These are phyloP conservation scores for Elaphurus davidianus DNA, from an alignment of 2,113 vertebrate species.

Conservation along the genomic window DNA sequence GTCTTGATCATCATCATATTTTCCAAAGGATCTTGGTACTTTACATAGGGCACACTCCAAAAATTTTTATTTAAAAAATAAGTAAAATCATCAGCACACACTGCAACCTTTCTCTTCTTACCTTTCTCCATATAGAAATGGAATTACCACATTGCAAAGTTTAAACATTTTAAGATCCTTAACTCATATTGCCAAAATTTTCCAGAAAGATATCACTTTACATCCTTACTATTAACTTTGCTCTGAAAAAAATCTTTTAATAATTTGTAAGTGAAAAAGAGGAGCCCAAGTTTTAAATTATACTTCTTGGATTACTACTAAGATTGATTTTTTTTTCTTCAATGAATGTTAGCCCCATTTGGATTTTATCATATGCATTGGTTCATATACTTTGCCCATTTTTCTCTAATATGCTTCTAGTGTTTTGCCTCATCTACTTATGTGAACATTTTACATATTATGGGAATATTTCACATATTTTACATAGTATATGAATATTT, in stretches of 20 bases:
- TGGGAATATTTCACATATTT: neutral
- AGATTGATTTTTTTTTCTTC: neutral
- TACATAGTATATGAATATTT: neutral
- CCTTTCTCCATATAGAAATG: neutral
- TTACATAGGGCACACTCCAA: neutral
- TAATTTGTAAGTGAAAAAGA: neutral
- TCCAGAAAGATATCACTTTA: neutral
- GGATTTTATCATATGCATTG: neutral
- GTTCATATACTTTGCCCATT: neutral
- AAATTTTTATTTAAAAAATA: neutral
- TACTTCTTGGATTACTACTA: neutral
- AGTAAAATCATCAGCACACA: neutral
- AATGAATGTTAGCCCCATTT: neutral
- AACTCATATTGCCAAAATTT: neutral
- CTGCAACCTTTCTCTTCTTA: neutral
- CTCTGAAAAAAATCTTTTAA: neutral
- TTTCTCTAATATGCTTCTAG: neutral
- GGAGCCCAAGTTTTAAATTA: neutral
- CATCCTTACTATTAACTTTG: neutral
- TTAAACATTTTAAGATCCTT: conserved; percentile 8
- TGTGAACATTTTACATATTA: neutral
- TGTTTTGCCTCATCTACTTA: neutral
- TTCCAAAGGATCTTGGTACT: neutral
- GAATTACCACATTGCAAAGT: neutral
- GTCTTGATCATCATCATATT: neutral